Evolutionary conservation across 2,113 vertebrate species (phyloP).

Genomic region (Crotalus tigris): DNA sequence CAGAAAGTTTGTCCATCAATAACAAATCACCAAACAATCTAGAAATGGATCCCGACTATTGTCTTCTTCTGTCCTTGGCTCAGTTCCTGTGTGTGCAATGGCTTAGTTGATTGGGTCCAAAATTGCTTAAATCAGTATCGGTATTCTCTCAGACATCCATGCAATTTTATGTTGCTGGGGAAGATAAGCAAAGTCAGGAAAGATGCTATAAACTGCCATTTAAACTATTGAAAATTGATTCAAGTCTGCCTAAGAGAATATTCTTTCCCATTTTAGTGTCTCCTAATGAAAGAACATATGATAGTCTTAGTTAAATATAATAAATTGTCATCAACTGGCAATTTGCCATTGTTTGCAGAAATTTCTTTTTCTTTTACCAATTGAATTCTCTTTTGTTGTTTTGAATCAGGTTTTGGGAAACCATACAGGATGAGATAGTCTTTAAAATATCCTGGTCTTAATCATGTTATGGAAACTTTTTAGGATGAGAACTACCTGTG

Average conservation of each 20-base stretch:
- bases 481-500: not conserved
- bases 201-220: not conserved
- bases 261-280: not conserved
- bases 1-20: not conserved
- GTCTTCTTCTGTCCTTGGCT: not conserved
- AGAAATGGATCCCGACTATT: not conserved
- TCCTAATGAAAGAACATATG: not conserved
- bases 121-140: not conserved
- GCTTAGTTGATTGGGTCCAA: not conserved
- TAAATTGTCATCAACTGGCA: not conserved
- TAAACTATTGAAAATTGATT: not conserved
- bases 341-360: not conserved
- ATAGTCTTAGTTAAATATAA: not conserved
- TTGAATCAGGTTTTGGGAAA: not conserved
- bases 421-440: not conserved
- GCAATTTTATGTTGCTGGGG: not conserved
- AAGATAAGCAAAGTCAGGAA: not conserved
- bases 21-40: not conserved
- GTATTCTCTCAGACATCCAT: not conserved
- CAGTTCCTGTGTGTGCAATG: not conserved
- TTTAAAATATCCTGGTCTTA: not conserved
- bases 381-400: not conserved
- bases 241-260: not conserved
- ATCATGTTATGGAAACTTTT: not conserved
- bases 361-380: not conserved